phyloP scores from a whole-genome alignment of 2,797 vertebrate species.

The Pipistrellus pipistrellus region DNA sequence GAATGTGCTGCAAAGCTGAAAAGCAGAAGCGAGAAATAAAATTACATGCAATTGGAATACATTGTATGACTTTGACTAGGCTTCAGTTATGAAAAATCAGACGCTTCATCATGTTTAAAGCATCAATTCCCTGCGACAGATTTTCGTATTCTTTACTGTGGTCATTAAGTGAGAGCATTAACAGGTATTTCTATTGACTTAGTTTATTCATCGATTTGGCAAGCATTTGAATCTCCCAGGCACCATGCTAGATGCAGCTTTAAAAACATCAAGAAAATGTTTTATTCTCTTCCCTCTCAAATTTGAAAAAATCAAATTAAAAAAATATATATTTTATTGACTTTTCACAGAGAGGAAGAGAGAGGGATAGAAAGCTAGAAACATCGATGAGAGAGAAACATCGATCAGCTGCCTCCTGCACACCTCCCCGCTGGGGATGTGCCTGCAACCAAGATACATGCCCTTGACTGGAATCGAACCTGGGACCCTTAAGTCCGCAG shows the following conservation, averaged over 20 bases:
- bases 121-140: not conserved
- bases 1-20: not conserved
- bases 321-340: too few relatives aligned
- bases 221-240: not conserved
- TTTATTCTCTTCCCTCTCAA: not conserved
- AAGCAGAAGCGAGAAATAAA: constrained; percentile 30
- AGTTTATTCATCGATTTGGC: not conserved
- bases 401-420: too few relatives aligned
- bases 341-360: too few relatives aligned
- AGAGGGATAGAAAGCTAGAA: too few relatives aligned
- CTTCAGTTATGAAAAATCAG: not conserved
- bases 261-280: not conserved
- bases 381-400: too few relatives aligned
- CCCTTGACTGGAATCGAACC: too few relatives aligned
- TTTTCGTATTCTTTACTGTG: not conserved
- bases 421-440: too few relatives aligned
- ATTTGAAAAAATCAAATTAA: not conserved
- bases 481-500: too few relatives aligned
- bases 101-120: not conserved
- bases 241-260: not conserved
- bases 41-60: not conserved
- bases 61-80: not conserved
- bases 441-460: too few relatives aligned
- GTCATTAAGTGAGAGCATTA: not conserved
- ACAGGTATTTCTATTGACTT: not conserved